These are phyloP conservation scores for Oreochromis aureus DNA, from an alignment of 2,113 vertebrate genomes.

Conservation along the genomic window DNA sequence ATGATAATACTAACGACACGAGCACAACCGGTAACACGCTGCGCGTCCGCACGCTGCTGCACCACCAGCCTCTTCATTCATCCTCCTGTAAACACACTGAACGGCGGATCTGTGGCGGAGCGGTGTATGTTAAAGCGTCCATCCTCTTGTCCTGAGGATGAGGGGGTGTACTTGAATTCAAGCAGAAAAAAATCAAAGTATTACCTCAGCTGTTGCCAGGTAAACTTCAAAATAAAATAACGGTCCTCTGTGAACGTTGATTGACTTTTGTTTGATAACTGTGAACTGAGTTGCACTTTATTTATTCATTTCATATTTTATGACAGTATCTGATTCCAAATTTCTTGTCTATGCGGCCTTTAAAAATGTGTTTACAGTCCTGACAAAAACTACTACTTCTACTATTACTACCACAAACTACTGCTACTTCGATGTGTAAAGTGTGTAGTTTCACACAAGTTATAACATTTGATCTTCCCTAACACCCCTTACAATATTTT, in stretches of 20 bases:
- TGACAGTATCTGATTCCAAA: not conserved
- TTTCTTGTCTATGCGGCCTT: not conserved
- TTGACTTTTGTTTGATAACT: not conserved
- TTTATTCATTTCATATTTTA: not conserved
- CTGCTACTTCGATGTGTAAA: not conserved
- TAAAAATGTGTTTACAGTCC: not conserved
- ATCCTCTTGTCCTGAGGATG: not conserved
- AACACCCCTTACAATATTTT: not conserved
- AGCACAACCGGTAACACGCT: not conserved
- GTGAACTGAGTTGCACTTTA: not conserved
- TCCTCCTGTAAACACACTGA: not conserved
- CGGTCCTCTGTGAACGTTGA: not conserved
- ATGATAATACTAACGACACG: not conserved
- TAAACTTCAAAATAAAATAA: not conserved
- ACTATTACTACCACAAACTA: not conserved
- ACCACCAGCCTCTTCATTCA: not conserved
- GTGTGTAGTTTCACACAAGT: not conserved
- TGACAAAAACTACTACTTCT: not conserved
- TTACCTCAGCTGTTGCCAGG: conserved; percentile 18
- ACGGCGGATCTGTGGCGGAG: not conserved
- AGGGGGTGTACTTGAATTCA: not conserved
- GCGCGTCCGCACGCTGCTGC: not conserved
- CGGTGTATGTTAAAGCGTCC: not conserved
- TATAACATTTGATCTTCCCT: not conserved
- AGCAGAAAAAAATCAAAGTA: not conserved